A percentile compares a stretch with the other conserved stretches of the same genome.
phyloP scores from a whole-genome alignment of 2,113 vertebrate genomes.

The Gasterosteus aculeatus region DNA sequence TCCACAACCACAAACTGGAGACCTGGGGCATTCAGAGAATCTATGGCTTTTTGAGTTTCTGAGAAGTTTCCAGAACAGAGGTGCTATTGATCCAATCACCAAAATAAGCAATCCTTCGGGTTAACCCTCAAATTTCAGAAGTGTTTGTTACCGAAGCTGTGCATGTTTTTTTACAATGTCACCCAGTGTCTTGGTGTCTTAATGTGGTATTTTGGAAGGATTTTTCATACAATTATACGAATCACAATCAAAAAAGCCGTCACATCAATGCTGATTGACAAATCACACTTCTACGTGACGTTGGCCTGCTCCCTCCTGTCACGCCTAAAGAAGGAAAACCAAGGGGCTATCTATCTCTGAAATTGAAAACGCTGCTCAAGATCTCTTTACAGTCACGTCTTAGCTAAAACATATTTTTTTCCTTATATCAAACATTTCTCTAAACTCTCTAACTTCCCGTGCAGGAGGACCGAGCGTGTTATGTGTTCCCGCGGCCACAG shows the following conservation, averaged over 20 bases:
- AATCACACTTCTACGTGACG: not conserved
- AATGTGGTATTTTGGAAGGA: not conserved
- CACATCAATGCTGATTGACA: not conserved
- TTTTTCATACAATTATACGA: not conserved
- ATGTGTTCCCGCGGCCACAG: conserved; percentile 53
- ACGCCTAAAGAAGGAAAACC: not conserved
- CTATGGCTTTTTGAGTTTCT: not conserved
- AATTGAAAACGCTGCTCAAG: not conserved
- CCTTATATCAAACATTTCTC: not conserved
- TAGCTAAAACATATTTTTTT: not conserved
- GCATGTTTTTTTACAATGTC: not conserved
- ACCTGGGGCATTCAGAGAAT: not conserved
- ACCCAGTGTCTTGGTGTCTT: not conserved
- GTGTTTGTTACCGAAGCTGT: not conserved
- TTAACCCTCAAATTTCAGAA: not conserved
- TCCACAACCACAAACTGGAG: not conserved
- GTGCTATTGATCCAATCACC: not conserved
- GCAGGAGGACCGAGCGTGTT: not conserved
- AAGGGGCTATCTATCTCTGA: not conserved
- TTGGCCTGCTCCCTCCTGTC: not conserved
- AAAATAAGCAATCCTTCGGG: not conserved
- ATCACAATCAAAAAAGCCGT: not conserved
- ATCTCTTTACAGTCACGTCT: not conserved
- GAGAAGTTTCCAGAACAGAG: not conserved
- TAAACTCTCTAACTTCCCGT: not conserved